These are phyloP conservation scores for Sympetrum striolatum DNA, from an alignment of 2,888 invertebrate genomes.

Conservation along the genomic window DNA sequence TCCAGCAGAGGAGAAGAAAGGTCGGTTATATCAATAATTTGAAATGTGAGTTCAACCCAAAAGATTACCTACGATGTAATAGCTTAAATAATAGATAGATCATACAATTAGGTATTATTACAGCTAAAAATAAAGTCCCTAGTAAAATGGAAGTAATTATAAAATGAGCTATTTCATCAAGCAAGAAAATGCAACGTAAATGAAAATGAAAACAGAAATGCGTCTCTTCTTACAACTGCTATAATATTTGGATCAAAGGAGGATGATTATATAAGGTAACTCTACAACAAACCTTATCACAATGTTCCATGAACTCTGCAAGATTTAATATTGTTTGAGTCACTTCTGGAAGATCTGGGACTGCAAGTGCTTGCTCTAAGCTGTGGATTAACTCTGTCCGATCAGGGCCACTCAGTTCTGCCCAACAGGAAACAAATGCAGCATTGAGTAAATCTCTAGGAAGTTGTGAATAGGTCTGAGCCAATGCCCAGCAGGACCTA, in stretches of 20 bases:
- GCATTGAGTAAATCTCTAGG: conserved; percentile 97
- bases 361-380: conserved; percentile 86
- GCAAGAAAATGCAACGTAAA: too few relatives aligned
- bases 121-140: too few relatives aligned
- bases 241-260: not conserved
- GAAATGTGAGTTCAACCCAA: too few relatives aligned
- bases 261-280: not conserved
- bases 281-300: conserved; percentile 70
- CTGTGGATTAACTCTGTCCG: conserved; percentile 86
- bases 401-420: conserved; percentile 82
- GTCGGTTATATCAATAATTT: too few relatives aligned
- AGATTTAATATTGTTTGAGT: conserved; percentile 96
- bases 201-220: too few relatives aligned
- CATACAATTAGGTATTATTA: too few relatives aligned
- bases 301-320: conserved; percentile 99
- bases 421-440: conserved; percentile 99
- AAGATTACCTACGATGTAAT: too few relatives aligned
- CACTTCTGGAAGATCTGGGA: conserved; percentile 93
- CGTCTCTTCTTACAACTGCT: too few relatives aligned
- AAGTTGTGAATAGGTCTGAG: conserved; percentile 94
- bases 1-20: too few relatives aligned
- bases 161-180: too few relatives aligned
- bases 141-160: too few relatives aligned
- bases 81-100: too few relatives aligned
- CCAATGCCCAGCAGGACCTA: conserved; percentile 88